phyloP scores from a whole-genome alignment of 2,888 invertebrate species.

The Masnerella sp. region DNA sequence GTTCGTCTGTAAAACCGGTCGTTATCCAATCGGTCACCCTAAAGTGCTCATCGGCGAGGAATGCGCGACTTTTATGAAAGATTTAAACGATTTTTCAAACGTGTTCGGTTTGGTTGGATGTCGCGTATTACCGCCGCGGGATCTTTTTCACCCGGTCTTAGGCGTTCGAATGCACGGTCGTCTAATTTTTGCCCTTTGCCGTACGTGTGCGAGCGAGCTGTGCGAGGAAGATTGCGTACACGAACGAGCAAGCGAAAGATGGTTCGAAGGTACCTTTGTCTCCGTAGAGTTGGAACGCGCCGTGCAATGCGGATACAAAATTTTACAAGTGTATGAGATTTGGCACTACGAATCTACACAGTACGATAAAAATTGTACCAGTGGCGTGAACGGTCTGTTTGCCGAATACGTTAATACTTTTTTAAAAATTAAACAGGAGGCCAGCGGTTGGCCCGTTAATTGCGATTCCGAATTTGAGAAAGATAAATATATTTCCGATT shows the following conservation, averaged over 20 bases:
- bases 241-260: neutral
- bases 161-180: neutral
- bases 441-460: conserved; percentile 16
- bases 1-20: neutral
- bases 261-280: neutral
- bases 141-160: neutral
- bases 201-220: neutral
- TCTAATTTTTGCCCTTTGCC: conserved; percentile 2
- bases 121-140: neutral
- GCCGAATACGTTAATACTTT: conserved; percentile 34
- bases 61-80: neutral
- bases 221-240: neutral
- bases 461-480: conserved; percentile 14
- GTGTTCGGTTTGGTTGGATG: neutral
- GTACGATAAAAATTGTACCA: neutral
- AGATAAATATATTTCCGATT: conserved; percentile 9
- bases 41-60: neutral
- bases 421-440: conserved; percentile 30
- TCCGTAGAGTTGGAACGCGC: neutral
- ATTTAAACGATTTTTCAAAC: neutral
- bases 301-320: conserved; percentile 8
- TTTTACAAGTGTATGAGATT: conserved; percentile 68
- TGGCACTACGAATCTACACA: conserved; percentile 67
- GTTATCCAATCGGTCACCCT: neutral
- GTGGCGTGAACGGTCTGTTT: conserved; percentile 13